Conservation (phyloP, 2,888 invertebrate species). For the Sepiola atlantica region DNA sequence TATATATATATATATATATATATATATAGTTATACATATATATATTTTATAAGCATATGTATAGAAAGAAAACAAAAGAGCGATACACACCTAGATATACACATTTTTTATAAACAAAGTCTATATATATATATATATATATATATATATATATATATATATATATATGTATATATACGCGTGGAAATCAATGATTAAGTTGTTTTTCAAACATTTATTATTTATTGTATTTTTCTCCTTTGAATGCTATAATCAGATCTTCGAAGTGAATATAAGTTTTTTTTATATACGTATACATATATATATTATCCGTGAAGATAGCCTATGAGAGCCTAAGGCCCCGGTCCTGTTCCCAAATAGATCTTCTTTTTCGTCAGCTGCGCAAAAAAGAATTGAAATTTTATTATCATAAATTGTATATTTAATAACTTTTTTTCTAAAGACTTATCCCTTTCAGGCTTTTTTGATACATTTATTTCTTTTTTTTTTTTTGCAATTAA, state of each 20-base stretch:
- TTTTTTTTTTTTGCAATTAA: not conserved
- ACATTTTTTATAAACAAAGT: too few species aligned
- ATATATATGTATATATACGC: too few species aligned
- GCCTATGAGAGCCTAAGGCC: not conserved
- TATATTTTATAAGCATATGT: too few species aligned
- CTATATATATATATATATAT: too few species aligned
- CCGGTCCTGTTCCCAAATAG: not conserved
- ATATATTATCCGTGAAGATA: not conserved
- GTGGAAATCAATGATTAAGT: not conserved
- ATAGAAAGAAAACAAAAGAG: too few species aligned
- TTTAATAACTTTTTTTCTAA: not conserved
- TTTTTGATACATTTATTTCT: not conserved
- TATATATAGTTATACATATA: too few species aligned
- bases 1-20: too few species aligned
- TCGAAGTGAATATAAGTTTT: not conserved
- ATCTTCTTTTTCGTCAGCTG: not conserved
- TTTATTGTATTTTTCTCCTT: not conserved
- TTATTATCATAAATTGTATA: too few species aligned
- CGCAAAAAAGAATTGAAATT: not conserved
- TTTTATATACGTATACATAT: not conserved
- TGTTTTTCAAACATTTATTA: not conserved
- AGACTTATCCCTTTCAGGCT: not conserved
- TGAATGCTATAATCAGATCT: not conserved
- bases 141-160: too few species aligned
- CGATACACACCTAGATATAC: too few species aligned